Conservation (phyloP, 2,797 vertebrate species). For the Lophotriccus pileatus region DNA sequence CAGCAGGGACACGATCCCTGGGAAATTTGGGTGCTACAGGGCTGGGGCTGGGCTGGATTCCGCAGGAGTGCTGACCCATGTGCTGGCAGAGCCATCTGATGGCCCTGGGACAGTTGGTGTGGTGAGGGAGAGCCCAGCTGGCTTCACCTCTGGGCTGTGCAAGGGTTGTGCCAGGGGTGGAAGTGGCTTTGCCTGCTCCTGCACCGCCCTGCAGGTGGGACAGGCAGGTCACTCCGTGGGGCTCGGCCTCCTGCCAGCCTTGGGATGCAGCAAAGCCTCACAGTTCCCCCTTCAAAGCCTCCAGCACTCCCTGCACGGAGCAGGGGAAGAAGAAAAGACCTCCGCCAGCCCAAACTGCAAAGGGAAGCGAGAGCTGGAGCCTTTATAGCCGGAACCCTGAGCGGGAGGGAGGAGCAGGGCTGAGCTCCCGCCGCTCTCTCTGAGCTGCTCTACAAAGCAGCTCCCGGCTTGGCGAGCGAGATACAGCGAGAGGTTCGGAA, state of each 20-base stretch:
- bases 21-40: neutral
- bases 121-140: neutral
- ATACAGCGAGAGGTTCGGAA: neutral
- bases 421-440: neutral
- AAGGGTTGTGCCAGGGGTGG: neutral
- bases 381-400: neutral
- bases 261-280: neutral
- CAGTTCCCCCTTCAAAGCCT: constrained; percentile 44
- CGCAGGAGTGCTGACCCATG: rapidly evolving
- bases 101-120: rapidly evolving
- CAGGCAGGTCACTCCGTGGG: neutral
- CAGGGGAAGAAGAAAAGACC: neutral
- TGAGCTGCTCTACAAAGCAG: constrained; percentile 24
- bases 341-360: neutral
- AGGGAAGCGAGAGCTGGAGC: neutral
- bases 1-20: neutral
- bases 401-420: neutral
- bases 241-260: neutral
- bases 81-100: no score
- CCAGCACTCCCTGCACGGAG: neutral
- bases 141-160: rapidly evolving
- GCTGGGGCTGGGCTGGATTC: neutral
- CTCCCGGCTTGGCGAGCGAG: neutral
- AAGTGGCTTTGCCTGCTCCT: neutral
- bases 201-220: neutral